A percentile compares a stretch with the other conserved stretches of the same genome.
These are phyloP conservation scores for Oryzias dopingdopingensis DNA, from an alignment of 2,797 vertebrate genomes.

Conservation along the genomic window DNA sequence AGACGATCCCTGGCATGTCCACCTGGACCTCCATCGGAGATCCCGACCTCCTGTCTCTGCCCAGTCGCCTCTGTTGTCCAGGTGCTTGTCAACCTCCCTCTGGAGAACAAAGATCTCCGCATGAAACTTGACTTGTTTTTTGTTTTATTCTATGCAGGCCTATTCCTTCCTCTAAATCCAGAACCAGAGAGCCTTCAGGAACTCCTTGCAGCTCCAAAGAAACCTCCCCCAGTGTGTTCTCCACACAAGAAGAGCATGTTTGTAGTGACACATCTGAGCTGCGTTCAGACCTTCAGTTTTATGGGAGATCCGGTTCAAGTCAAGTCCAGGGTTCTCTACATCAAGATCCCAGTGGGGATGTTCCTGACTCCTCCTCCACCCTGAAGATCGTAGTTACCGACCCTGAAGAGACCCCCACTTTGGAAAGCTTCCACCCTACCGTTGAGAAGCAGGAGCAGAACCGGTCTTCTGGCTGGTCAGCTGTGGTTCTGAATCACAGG, in stretches of 20 bases:
- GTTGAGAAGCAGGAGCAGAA: slow-evolving; percentile 1
- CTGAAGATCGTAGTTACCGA: not conserved
- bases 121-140: not conserved
- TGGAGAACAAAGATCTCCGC: not conserved
- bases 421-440: not conserved
- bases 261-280: not conserved
- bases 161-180: not conserved
- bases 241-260: slow-evolving; percentile 2
- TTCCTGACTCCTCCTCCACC: not conserved
- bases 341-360: not conserved
- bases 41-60: not conserved
- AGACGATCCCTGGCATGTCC: slow-evolving; percentile 72
- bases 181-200: not conserved
- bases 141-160: not conserved
- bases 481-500: slow-evolving; percentile 1
- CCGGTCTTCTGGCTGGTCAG: slow-evolving; percentile 25
- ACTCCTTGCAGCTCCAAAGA: slow-evolving; percentile 9
- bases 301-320: not conserved
- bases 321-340: not conserved
- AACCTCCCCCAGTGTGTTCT: not conserved
- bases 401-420: not conserved
- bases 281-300: not conserved
- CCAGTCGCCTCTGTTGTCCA: not conserved
- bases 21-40: slow-evolving; percentile 75
- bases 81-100: not conserved